Evolutionary conservation across 2,113 vertebrate genomes (phyloP).

Genomic region (Boleophthalmus pectinirostris): DNA sequence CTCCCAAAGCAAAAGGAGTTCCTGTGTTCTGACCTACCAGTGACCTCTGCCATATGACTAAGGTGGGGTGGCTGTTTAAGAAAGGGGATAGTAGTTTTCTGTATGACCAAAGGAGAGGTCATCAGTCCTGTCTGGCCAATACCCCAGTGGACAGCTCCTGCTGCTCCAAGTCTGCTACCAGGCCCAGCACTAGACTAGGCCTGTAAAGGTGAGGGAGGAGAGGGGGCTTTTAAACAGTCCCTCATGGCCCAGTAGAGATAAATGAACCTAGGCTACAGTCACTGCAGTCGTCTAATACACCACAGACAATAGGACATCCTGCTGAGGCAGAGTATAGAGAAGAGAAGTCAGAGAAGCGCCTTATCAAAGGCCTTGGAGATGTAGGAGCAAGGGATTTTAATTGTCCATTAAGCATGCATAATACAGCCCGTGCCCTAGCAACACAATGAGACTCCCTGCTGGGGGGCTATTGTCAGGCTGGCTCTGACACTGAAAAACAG

Average conservation of each 20-base stretch:
- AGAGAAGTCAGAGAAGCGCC: slow-evolving; percentile 81
- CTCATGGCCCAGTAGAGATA: slow-evolving; percentile 81
- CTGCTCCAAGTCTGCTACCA: slow-evolving; percentile 80
- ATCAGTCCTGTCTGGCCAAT: slow-evolving; percentile 88
- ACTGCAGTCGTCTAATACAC: slow-evolving; percentile 88
- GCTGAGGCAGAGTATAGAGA: slow-evolving; percentile 80
- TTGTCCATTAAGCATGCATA: slow-evolving; percentile 98
- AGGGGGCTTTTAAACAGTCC: slow-evolving; percentile 73
- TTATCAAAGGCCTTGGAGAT: slow-evolving; percentile 86
- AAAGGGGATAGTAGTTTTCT: slow-evolving; percentile 44
- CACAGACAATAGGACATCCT: slow-evolving; percentile 86
- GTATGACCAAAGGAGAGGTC: slow-evolving; percentile 67
- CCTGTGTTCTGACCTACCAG: slow-evolving; percentile 74
- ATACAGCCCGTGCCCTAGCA: slow-evolving; percentile 90
- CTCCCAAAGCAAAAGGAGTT: slow-evolving; percentile 59
- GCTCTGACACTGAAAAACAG: slow-evolving; percentile 91
- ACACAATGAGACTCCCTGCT: slow-evolving; percentile 84
- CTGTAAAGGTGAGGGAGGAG: slow-evolving; percentile 79
- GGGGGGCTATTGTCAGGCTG: slow-evolving; percentile 86
- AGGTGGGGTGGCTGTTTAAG: slow-evolving; percentile 44
- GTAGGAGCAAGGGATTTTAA: slow-evolving; percentile 89
- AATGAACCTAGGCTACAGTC: slow-evolving; percentile 89
- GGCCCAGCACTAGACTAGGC: slow-evolving; percentile 62
- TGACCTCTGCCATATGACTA: slow-evolving; percentile 75
- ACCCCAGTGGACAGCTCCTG: slow-evolving; percentile 85